Evolutionary conservation across 2,888 invertebrate species (phyloP), one percentile per base, ranked within the genome.

Genomic region (Melinaea menophilus): DNA sequence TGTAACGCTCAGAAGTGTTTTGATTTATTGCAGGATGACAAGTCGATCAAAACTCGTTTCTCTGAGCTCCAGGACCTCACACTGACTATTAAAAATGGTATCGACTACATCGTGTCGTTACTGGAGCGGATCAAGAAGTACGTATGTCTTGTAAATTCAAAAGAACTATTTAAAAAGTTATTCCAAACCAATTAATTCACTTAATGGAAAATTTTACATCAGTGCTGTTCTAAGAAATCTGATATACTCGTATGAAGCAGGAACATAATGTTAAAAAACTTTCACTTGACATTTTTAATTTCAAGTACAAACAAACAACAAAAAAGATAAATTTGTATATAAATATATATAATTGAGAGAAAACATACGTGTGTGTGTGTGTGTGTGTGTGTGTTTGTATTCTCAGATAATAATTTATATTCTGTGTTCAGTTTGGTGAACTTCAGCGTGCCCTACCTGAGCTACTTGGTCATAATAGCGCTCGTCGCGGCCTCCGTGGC

Each of bases 391-490:
- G n/a, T n/a, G n/a, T n/a, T n/a, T n/a, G n/a, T n/a, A n/a, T n/a
- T 46, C 46, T 12, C 12, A 46, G 1, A n/a, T 46, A 1, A 4
- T 13, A 13, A 4, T 48, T 48, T 13, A n/a, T 48, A 48, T 48
- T 13, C n/a, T n/a, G n/a, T 48, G 4, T 83, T 54, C 86, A 90
- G 90, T 71, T 79, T 90, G 71, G 74, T 79, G 41, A 87, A 82
- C 69, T 90, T 90, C 72, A 81, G 85, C 56, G 88, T 90, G 60
- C 90, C 90, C 13, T 90, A 90, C 70, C 71, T 90, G 65, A 90
- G 90, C 71, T 87, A 84, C 69, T 73, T 90, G 62, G 84, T 79
- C 45, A 83, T 88, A 74, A 64, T 79, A 2, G 80, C 76, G 5
- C 65, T 90, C 71, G 62, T 85, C 31, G 75, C 69, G 3, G 73